Conservation (phyloP, 2,888 invertebrate species). For the Dolichomitus sp. region DNA sequence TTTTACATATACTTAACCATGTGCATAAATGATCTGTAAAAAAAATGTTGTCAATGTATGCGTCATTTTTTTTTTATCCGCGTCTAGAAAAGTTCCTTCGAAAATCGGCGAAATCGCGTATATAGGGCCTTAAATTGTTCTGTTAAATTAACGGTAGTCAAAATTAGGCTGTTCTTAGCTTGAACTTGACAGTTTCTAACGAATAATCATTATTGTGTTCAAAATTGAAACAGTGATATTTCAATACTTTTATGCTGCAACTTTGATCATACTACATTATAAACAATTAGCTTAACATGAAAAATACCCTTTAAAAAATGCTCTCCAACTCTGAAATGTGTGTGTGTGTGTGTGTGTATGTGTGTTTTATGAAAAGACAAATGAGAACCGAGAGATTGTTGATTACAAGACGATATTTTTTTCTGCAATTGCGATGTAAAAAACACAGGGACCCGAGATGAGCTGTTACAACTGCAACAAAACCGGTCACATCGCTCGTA, state of each 20-base stretch:
- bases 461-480: slow-evolving; percentile 98
- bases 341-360: background rate
- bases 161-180: too few relatives aligned
- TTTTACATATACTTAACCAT: too few relatives aligned
- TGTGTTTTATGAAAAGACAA: background rate
- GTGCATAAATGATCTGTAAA: too few relatives aligned
- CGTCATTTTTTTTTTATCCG: too few relatives aligned
- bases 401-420: slow-evolving; percentile 12
- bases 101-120: too few relatives aligned
- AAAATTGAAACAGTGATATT: background rate
- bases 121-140: background rate
- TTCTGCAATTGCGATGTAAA: slow-evolving; percentile 47
- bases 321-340: background rate
- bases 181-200: too few relatives aligned
- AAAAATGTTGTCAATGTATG: too few relatives aligned
- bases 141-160: background rate
- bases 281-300: background rate
- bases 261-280: background rate
- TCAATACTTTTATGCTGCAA: background rate
- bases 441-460: slow-evolving; percentile 82
- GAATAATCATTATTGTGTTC: too few relatives aligned
- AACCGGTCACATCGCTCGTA: slow-evolving; percentile 96
- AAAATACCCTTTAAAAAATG: background rate
- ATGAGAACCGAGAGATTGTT: background rate
- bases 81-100: too few relatives aligned